Evolutionary conservation across 2,797 vertebrate species (phyloP), one percentile per base, ranked within the genome.

Genomic region (Tenualosa ilisha): DNA sequence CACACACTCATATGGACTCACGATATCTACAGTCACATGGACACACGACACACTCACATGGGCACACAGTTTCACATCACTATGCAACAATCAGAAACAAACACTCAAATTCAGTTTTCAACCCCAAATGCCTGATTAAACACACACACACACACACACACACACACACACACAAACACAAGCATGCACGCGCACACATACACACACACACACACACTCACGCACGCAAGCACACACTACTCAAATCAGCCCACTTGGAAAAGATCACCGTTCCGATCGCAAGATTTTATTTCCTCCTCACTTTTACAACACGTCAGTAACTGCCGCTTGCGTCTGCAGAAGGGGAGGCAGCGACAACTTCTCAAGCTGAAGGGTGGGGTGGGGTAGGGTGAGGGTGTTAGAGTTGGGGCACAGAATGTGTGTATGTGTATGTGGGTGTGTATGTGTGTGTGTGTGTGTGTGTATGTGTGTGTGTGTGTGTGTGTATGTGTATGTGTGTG

Each of bases 291-390:
- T 91, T 86, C 89, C 90, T 91, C 91, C 89, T 72, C 83, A 82
- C 89, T 89, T 89, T 87, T 65, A 75, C 88, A 89, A 89, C 88
- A 90, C 90, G 92, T 91, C 83, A 91, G 81, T 90, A 93, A 92
- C 91, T 89, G 91, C 91, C 91, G 88, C 87, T 86, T 90, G 11
- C 31, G 26, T 37, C 65, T 72, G 9, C 26, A 12, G 26, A 3
- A 12, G 65, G 3, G 3, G 7, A 72, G 26, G 26, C 31, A 75
- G 89, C 87, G 91, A 90, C 89, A 75, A 91, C 89, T 87, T 91
- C 68, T 17, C 68, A 75, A 72, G 31, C 31, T 40, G 37, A 40
- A 31, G 68, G 3, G 31, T 0, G 5, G 31, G 31, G 15, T 31
- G 13, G 31, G 31, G 68, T 17, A 12, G 68, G 31, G 68, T 40